Conservation (phyloP, 2,888 invertebrate genomes). For the Pandemis heparana region DNA sequence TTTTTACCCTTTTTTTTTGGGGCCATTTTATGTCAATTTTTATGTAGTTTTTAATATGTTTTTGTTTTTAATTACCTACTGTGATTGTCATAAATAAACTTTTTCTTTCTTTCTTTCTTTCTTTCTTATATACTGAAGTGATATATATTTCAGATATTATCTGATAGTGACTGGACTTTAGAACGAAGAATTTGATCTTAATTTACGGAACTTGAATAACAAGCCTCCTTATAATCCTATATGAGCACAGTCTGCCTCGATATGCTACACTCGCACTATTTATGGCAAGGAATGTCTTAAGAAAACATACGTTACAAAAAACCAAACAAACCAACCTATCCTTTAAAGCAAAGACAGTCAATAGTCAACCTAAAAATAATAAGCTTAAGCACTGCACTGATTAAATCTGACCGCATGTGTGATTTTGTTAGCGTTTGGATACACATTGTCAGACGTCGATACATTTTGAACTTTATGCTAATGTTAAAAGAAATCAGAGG, state of each 20-base stretch:
- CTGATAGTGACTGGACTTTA: not conserved
- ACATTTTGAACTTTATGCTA: constrained; percentile 35
- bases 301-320: constrained; percentile 68
- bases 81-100: too few relatives aligned
- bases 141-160: not conserved
- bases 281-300: constrained; percentile 80
- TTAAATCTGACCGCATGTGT: constrained; percentile 21
- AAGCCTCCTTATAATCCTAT: constrained; percentile 28
- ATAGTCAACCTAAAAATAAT: constrained; percentile 51
- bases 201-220: constrained; percentile 18
- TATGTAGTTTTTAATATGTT: too few relatives aligned
- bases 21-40: too few relatives aligned
- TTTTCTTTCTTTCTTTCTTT: too few relatives aligned
- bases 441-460: constrained; percentile 23
- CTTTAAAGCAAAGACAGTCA: constrained; percentile 44
- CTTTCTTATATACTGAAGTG: not conserved
- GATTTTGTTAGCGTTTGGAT: constrained; percentile 12
- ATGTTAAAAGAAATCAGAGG: constrained; percentile 27
- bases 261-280: constrained; percentile 72
- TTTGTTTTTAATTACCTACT: too few relatives aligned
- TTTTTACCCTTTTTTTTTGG: too few relatives aligned
- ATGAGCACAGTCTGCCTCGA: constrained; percentile 47
- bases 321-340: constrained; percentile 43
- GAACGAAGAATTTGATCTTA: not conserved
- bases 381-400: constrained; percentile 17